A percentile compares a stretch with the other conserved stretches of the same genome.
phyloP scores from a whole-genome alignment of 2,888 invertebrate species.

The Aelia acuminata region DNA sequence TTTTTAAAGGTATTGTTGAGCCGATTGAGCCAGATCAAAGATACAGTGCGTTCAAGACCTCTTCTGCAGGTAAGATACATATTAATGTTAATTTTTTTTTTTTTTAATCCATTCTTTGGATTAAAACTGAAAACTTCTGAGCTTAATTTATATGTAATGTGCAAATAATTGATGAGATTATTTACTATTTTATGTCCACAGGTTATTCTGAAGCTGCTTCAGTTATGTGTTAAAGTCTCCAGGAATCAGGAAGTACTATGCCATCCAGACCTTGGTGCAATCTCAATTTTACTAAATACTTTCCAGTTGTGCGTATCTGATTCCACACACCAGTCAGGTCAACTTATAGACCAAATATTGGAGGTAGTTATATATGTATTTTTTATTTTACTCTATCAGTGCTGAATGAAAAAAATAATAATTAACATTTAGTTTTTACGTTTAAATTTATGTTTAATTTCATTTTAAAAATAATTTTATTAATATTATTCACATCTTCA shows the following conservation, averaged over 20 bases:
- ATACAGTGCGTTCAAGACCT: slow-evolving; percentile 88
- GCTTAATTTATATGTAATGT: background rate
- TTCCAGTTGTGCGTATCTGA: slow-evolving; percentile 81
- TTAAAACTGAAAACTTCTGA: background rate
- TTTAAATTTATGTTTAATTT: too few species aligned
- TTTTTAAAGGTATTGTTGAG: slow-evolving; percentile 85
- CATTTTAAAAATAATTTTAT: too few species aligned
- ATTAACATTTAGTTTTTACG: too few species aligned
- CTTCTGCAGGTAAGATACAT: slow-evolving; percentile 72
- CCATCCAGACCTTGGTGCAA: slow-evolving; percentile 86
- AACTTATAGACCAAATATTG: slow-evolving; percentile 90
- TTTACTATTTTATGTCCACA: slow-evolving; percentile 69
- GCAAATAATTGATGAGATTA: background rate
- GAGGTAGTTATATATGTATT: slow-evolving; percentile 73
- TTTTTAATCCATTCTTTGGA: background rate
- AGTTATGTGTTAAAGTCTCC: slow-evolving; percentile 90
- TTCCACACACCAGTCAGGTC: slow-evolving; percentile 76
- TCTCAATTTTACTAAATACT: slow-evolving; percentile 87
- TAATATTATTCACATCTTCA: too few species aligned
- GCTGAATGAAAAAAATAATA: too few species aligned
- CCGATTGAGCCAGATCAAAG: slow-evolving; percentile 84
- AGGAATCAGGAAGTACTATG: slow-evolving; percentile 91
- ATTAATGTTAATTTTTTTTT: background rate
- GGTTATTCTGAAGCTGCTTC: slow-evolving; percentile 90
- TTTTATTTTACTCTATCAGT: too few species aligned